phyloP scores from a whole-genome alignment of 1,140 invertebrate species.

The Neodiprion pinetum region DNA sequence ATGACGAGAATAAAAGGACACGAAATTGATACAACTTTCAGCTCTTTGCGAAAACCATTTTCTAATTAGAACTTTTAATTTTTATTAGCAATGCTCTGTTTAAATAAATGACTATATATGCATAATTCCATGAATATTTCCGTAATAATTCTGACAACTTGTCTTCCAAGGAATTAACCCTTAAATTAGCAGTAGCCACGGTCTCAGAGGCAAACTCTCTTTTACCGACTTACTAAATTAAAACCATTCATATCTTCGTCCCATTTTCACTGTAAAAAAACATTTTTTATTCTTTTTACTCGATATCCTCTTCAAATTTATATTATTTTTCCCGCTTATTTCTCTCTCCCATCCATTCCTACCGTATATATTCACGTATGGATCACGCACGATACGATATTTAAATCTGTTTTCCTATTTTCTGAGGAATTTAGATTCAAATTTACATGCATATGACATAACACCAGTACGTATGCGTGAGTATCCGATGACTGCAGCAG shows the following conservation, averaged over 20 bases:
- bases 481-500: no score
- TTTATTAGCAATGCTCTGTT: slow-evolving; percentile 60
- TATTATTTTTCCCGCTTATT: no score
- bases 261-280: slow-evolving; percentile 23
- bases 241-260: slow-evolving; percentile 45
- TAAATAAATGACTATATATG: slow-evolving; percentile 49
- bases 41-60: slow-evolving; percentile 38
- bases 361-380: no score
- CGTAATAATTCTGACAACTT: slow-evolving; percentile 64
- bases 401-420: no score
- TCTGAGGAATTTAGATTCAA: no score
- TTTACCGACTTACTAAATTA: slow-evolving; percentile 56
- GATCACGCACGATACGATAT: no score
- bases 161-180: slow-evolving; percentile 65
- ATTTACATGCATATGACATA: no score
- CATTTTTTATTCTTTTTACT: slow-evolving; percentile 28
- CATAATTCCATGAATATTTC: slow-evolving; percentile 66
- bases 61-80: slow-evolving; percentile 65
- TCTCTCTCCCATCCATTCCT: no score
- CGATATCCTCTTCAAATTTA: slow-evolving; percentile 25
- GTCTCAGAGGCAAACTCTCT: slow-evolving; percentile 58
- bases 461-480: no score
- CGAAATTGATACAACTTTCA: slow-evolving; percentile 38
- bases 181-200: slow-evolving; percentile 64
- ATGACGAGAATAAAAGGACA: no score